Conservation (phyloP, 2,888 invertebrate genomes). For the Entomobrya proxima region DNA sequence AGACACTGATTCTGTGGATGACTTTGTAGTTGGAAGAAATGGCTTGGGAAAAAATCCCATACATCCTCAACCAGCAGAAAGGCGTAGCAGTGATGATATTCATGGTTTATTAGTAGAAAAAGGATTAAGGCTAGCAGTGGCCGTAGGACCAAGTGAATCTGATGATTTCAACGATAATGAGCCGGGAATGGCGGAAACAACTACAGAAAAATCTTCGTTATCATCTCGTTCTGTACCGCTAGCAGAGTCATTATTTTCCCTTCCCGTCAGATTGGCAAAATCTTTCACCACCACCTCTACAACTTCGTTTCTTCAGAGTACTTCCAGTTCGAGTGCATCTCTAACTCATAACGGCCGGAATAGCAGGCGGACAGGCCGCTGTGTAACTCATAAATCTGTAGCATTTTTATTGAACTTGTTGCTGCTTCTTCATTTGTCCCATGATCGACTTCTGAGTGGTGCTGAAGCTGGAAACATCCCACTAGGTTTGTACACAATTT, state of each 20-base stretch:
- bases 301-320: not conserved
- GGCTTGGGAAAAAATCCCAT: not conserved
- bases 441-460: constrained; percentile 59
- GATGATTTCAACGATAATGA: constrained; percentile 27
- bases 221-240: not conserved
- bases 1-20: not conserved
- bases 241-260: constrained; percentile 27
- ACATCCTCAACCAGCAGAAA: not conserved
- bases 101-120: constrained; percentile 6
- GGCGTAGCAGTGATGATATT: not conserved
- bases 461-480: constrained; percentile 72
- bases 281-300: not conserved
- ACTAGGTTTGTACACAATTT: constrained; percentile 70
- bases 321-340: not conserved
- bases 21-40: not conserved
- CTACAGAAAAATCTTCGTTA: constrained; percentile 37
- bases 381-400: constrained; percentile 60
- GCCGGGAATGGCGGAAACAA: constrained; percentile 31
- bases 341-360: not conserved
- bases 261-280: not conserved
- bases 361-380: constrained; percentile 16
- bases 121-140: not conserved
- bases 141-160: constrained; percentile 21
- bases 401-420: constrained; percentile 70
- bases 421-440: constrained; percentile 62